These are phyloP conservation scores for Chrysopilus asiliformis DNA, from an alignment of 2,888 invertebrate species.

Conservation along the genomic window DNA sequence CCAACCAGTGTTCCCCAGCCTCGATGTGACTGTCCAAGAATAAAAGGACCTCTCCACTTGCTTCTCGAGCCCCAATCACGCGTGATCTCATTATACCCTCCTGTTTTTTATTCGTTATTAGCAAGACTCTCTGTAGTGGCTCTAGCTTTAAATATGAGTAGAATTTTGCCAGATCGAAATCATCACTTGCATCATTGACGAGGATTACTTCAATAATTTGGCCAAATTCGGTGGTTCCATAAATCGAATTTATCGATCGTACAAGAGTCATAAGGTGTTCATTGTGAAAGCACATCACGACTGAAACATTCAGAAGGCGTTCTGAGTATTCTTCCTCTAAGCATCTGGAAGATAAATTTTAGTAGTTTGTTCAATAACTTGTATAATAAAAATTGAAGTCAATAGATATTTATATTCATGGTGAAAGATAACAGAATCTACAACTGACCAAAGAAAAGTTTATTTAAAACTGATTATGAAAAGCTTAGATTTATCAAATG, in stretches of 20 bases:
- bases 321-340: constrained; percentile 44
- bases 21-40: constrained; percentile 96
- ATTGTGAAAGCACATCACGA: constrained; percentile 92
- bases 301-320: constrained; percentile 61
- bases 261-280: constrained; percentile 81
- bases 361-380: no score
- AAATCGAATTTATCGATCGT: constrained; percentile 72
- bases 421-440: no score
- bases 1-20: constrained; percentile 81
- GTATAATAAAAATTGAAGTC: no score
- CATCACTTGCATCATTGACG: constrained; percentile 81
- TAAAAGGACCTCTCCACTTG: constrained; percentile 72
- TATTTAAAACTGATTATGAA: no score
- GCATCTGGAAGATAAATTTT: constrained; percentile 63
- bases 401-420: no score
- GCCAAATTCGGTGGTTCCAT: constrained; percentile 61
- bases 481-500: no score
- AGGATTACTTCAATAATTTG: constrained; percentile 80
- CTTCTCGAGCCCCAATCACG: constrained; percentile 74
- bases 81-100: constrained; percentile 90
- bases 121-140: constrained; percentile 44
- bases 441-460: no score
- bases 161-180: constrained; percentile 45
- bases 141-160: constrained; percentile 20
- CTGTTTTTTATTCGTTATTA: constrained; percentile 59